Base-by-base conservation (phyloP, 2,113 vertebrate genomes). In the Dendrocopos noguchii region DNA sequence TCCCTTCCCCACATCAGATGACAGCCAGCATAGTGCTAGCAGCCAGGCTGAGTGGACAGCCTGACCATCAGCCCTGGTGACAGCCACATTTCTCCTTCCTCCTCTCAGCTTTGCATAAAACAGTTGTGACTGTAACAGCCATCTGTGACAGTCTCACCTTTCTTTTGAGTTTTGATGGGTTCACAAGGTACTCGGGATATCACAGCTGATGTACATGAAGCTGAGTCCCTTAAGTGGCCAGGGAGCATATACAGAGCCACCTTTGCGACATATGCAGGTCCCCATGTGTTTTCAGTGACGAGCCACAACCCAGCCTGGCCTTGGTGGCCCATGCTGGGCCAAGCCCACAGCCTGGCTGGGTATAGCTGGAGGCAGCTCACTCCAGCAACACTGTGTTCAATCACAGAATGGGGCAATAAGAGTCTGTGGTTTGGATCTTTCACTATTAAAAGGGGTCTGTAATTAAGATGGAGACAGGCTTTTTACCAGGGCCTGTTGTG, bases 241-340 rank as follows among this genome's bases (percentile, higher is more conserved):
- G 33, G 19, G 52, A 1, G 7, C 65, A 15, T 7, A 53, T 22
- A 9, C 66, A 22, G 46, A 83, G 33, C 10, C 53, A 72, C 39
- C 33, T 59, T 28, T 14, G 22, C 0, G 3, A 19, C 0, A 1
- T 14, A 63, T 12, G 29, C 12, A 44, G 18, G 12, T 60, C 33
- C 18, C 20, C 71, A 34, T 0, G 0, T 22, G 50, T 18, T 87
- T 16, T 73, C 39, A 16, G 65, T 44, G 34, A 65, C 9, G 63
- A 28, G 28, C 22, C 50, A 57, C 56, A 68, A 15, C 36, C 36
- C 19, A 57, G 4, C 15, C 11, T 1, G 8, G 13, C 68, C 34
- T 27, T 7, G 24, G 28, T 16, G 50, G 36, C 24, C 34, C 50
- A 15, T 16, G 42, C 22, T 34, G n/a, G 33, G 24, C n/a, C 75